Base-by-base conservation (phyloP, 2,113 vertebrate species). In the Gymnocephalus cernua region DNA sequence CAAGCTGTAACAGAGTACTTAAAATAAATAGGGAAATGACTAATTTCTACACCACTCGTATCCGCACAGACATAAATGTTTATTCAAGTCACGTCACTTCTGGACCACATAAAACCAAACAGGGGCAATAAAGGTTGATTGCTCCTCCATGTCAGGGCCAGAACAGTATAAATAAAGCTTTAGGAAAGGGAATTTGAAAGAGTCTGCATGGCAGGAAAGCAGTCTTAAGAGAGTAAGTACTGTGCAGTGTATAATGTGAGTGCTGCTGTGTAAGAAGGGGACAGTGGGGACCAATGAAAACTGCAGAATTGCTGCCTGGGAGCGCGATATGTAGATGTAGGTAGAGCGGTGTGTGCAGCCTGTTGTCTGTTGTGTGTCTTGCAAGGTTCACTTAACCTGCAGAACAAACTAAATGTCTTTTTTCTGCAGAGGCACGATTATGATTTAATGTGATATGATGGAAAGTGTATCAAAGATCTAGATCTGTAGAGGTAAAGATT, bases 131-230 rank as follows among this genome's bases (percentile, higher is more conserved):
- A 89, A 90, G 61, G 12, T 58, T 44, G 67, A 62, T 13, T 2
- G 18, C 59, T 61, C 66, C 62, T 65, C 15, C 76, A 80, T 2
- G 38, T 78, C 57, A 65, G 62, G 56, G 6, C 6, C n/a, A 18
- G 73, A 80, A 80, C 77, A 74, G 6, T 58, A 80, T 88, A 87
- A 81, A 80, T 54, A 48, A 25, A 56, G 48, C 29, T n/a, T 74
- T 14, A 69, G 58, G 32, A 71, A 11, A 67, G 13, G 44, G 47
- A 13, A 25, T 56, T 59, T 63, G 2, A 83, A 45, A 66, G 68
- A 3, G 64, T 71, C 58, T 44, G 23, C 7, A 0, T 63, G 51
- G 65, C 44, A 23, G 57, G 62, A 53, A 74, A 63, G 19, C 51
- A 15, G 45, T 53, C 32, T 15, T 53, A 21, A 78, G 44, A 72